Evolutionary conservation across 2,797 vertebrate species (phyloP).

Genomic region (Micrastur ruficollis): DNA sequence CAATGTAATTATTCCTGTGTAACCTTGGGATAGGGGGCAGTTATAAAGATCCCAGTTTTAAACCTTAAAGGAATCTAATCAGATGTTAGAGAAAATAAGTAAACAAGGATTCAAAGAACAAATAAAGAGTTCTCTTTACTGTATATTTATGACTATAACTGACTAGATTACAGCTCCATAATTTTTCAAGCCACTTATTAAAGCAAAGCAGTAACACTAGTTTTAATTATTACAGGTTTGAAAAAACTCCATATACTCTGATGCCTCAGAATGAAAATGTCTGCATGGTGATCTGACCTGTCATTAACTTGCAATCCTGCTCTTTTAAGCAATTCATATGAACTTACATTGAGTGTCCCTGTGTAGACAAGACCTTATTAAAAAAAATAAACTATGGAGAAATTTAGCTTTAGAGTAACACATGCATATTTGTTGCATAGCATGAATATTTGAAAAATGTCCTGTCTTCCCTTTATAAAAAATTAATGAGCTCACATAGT

Average conservation of each 20-base stretch:
- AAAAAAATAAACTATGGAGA: neutral
- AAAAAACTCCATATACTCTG: neutral
- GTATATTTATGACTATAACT: neutral
- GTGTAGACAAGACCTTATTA: neutral
- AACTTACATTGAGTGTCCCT: neutral
- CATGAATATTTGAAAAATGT: conserved; percentile 19
- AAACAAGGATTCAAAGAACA: neutral
- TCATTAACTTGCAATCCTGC: neutral
- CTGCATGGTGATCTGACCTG: neutral
- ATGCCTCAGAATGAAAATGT: neutral
- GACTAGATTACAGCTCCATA: neutral
- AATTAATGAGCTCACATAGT: neutral
- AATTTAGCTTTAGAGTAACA: neutral
- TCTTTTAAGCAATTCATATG: neutral
- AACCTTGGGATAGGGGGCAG: neutral
- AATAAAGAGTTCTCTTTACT: neutral
- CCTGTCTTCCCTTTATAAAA: conserved; percentile 19
- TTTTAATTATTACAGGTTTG: neutral
- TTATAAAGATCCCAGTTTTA: neutral
- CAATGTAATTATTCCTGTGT: neutral
- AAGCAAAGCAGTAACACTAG: neutral
- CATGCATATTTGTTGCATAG: neutral
- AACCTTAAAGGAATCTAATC: neutral
- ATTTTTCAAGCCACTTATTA: neutral
- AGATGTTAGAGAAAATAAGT: neutral